Base-by-base conservation (phyloP, 2,113 vertebrate species). In the Leptobrachium ailaonicum region DNA sequence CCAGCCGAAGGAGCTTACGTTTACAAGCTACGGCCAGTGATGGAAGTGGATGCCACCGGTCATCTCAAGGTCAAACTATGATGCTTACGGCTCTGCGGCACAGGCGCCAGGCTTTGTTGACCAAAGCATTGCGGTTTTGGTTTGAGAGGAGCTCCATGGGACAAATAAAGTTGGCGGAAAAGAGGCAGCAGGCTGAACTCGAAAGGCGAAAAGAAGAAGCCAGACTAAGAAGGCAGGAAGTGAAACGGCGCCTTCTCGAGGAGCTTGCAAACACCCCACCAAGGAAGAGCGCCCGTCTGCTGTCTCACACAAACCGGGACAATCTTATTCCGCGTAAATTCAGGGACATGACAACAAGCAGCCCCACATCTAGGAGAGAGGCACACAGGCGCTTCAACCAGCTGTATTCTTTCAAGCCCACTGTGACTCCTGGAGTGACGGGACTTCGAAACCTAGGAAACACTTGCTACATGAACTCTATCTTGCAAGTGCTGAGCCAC, bases 381-480 rank as follows among this genome's bases (percentile, higher is more conserved):
- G 69, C 88, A 88, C 83, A 86, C 75, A 84, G 86, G 84, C 84
- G 83, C 32, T 88, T 91, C 10, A 88, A 79, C 2, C 90, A 85
- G 66, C 88, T 90, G 82, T 95, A 95, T 83, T 92, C 95, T 71
- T 89, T 93, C 42, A 91, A 84, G 84, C 92, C 94, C 2, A 91
- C 95, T 75, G 88, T 94, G 12, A 95, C 98, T 3, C 98, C 97
- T 0, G 98, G 98, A 0, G 97, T 99, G 71, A 99, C 98, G 0
- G 98, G 98, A 79, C 91, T 99, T 66, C 94, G 97, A 71, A 99
- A 99, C 90, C 90, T 99, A 87, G 98, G 97, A 73, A 99, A 99
- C 90, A 99, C 98, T 0, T 99, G 98, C 83, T 99, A 99, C 80
- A 99, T 99, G 98, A 99, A 99, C 91, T 99, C 98, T 69, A 98